A percentile compares a stretch with the other conserved stretches of the same genome.
These are phyloP conservation scores for Eriosoma lanigerum DNA, from an alignment of 1,140 invertebrate genomes.

Conservation along the genomic window DNA sequence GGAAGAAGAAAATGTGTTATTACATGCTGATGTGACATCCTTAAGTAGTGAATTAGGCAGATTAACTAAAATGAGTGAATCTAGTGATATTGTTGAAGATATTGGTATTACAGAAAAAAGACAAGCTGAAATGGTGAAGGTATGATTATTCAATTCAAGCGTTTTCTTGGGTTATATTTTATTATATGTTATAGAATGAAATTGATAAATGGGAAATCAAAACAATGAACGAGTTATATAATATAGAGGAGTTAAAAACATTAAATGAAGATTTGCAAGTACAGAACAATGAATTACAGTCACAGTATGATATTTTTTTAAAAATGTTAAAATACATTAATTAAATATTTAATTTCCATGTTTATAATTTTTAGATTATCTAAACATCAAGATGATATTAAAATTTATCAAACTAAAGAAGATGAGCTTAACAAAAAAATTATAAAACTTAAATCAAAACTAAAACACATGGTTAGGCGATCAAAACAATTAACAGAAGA, in stretches of 20 bases:
- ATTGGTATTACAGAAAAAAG: constrained; percentile 13
- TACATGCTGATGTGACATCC: constrained; percentile 31
- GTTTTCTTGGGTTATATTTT: not conserved
- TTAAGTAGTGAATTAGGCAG: constrained; percentile 47
- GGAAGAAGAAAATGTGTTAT: constrained; percentile 48
- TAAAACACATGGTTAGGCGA: constrained; percentile 24
- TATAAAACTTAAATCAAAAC: constrained; percentile 31
- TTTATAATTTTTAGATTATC: not conserved
- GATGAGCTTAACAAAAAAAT: constrained; percentile 42
- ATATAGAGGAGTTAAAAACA: constrained; percentile 34
- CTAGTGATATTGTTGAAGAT: constrained; percentile 30
- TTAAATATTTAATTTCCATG: no score
- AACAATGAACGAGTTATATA: constrained; percentile 41
- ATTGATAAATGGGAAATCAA: constrained; percentile 50
- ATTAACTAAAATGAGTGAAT: constrained; percentile 47
- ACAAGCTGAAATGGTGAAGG: constrained; percentile 46
- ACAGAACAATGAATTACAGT: constrained; percentile 25
- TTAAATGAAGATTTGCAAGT: constrained; percentile 31
- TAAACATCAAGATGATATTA: constrained; percentile 43
- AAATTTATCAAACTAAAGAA: constrained; percentile 29
- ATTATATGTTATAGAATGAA: constrained; percentile 33
- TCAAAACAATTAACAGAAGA: constrained; percentile 45
- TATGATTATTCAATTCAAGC: not conserved
- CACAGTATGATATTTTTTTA: constrained; percentile 6
- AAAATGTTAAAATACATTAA: no score